phyloP scores from a whole-genome alignment of 1,140 invertebrate genomes.

The Drosophila ogumai region DNA sequence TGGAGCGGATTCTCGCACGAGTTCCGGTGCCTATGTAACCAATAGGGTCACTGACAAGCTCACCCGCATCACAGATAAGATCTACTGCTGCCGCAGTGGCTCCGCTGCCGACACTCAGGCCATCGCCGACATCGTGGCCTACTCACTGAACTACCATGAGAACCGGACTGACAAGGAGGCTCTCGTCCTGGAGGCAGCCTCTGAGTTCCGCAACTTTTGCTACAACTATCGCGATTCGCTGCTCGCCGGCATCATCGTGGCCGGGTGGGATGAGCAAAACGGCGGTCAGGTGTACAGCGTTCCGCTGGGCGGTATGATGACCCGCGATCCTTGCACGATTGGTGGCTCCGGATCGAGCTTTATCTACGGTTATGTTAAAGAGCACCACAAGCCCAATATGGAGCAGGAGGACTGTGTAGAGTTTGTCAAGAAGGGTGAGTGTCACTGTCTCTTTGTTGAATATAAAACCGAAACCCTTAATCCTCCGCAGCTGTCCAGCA shows the following conservation, averaged over 20 bases:
- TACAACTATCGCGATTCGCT: slow-evolving; percentile 98
- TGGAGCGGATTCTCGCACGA: slow-evolving; percentile 99
- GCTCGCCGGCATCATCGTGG: slow-evolving; percentile 95
- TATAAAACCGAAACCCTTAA: not conserved
- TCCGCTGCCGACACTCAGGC: slow-evolving; percentile 99
- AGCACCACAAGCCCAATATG: slow-evolving; percentile 95
- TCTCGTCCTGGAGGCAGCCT: slow-evolving; percentile 94
- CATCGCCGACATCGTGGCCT: slow-evolving; percentile 97
- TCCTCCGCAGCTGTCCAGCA: slow-evolving; percentile 91
- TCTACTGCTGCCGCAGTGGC: slow-evolving; percentile 98
- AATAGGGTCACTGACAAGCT: slow-evolving; percentile 98
- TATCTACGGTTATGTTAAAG: slow-evolving; percentile 97
- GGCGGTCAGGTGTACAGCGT: slow-evolving; percentile 96
- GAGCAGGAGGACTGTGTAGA: slow-evolving; percentile 93
- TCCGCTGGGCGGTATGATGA: slow-evolving; percentile 97
- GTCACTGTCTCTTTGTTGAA: no score
- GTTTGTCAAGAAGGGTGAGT: slow-evolving; percentile 93
- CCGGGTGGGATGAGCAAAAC: slow-evolving; percentile 96
- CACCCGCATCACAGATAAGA: slow-evolving; percentile 96
- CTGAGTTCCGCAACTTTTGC: slow-evolving; percentile 96
- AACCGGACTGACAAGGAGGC: slow-evolving; percentile 95
- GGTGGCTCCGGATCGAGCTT: slow-evolving; percentile 98
- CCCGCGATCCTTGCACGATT: slow-evolving; percentile 94
- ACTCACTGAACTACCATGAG: slow-evolving; percentile 87
- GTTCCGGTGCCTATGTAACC: slow-evolving; percentile 96